Evolutionary conservation across 2,113 vertebrate species (phyloP).

Genomic region (Oxyruncus cristatus): DNA sequence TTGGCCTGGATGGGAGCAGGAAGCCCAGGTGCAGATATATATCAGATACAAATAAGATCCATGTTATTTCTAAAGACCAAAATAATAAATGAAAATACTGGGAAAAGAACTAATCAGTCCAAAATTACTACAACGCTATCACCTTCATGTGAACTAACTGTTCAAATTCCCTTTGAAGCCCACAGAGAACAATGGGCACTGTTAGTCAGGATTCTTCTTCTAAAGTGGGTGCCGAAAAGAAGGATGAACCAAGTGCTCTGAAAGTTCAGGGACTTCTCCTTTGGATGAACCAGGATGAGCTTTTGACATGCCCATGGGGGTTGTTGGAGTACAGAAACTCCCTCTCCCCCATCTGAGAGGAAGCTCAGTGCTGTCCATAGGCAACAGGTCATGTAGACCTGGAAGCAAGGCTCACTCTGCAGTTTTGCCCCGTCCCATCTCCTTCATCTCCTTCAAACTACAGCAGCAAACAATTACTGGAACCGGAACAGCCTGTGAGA

Average conservation of each 20-base stretch:
- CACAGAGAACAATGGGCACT: background rate
- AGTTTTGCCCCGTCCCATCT: background rate
- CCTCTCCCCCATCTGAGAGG: background rate
- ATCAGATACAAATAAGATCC: background rate
- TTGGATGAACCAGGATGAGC: background rate
- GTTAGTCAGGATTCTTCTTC: background rate
- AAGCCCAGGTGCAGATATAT: background rate
- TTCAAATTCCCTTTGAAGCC: background rate
- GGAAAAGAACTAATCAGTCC: background rate
- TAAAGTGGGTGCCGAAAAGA: background rate
- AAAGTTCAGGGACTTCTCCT: background rate
- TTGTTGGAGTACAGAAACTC: background rate
- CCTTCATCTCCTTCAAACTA: background rate
- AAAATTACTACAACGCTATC: background rate
- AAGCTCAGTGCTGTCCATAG: background rate
- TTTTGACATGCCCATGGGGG: rapidly evolving
- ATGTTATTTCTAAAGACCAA: background rate
- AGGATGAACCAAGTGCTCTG: background rate
- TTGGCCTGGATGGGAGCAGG: background rate
- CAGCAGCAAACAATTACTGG: background rate
- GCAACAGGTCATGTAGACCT: background rate
- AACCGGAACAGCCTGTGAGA: background rate
- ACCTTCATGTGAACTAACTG: background rate
- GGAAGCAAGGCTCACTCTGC: background rate
- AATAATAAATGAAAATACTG: background rate